Percentiles rank a stretch among this genome's conserved stretches.
phyloP scores from a whole-genome alignment of 2,797 vertebrate genomes.

The Sebastes steindachneri region DNA sequence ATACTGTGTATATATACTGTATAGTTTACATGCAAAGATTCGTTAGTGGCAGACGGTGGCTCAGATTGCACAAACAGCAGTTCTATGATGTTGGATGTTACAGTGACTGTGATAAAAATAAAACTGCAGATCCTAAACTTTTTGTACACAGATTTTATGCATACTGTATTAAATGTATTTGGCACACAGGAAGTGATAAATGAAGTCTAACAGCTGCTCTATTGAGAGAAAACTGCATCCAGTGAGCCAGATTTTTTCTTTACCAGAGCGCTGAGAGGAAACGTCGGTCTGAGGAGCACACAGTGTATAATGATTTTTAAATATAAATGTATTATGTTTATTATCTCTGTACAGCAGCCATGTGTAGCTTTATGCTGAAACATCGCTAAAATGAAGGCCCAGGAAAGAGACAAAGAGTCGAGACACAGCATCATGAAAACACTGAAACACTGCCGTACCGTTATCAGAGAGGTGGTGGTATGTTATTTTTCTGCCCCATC shows the following conservation, averaged over 20 bases:
- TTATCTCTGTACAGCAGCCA: not conserved
- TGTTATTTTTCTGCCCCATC: slow-evolving; percentile 13
- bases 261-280: not conserved
- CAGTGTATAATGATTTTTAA: not conserved
- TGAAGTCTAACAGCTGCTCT: not conserved
- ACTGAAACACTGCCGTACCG: rapidly evolving
- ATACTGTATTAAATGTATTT: not conserved
- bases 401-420: not conserved
- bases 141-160: too few species aligned
- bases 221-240: not conserved
- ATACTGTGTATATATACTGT: too few species aligned
- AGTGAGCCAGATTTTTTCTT: not conserved
- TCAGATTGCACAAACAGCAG: too few species aligned
- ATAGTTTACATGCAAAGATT: too few species aligned
- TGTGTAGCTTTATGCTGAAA: not conserved
- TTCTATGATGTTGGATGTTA: too few species aligned
- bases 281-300: not conserved
- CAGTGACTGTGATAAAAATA: too few species aligned
- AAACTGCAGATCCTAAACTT: too few species aligned
- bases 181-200: not conserved
- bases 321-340: not conserved
- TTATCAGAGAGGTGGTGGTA: not conserved
- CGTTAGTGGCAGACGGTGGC: too few species aligned
- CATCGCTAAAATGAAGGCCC: too few species aligned
- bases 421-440: not conserved